These are phyloP conservation scores for Mythimna loreyi DNA, from an alignment of 2,888 invertebrate genomes.

Conservation along the genomic window DNA sequence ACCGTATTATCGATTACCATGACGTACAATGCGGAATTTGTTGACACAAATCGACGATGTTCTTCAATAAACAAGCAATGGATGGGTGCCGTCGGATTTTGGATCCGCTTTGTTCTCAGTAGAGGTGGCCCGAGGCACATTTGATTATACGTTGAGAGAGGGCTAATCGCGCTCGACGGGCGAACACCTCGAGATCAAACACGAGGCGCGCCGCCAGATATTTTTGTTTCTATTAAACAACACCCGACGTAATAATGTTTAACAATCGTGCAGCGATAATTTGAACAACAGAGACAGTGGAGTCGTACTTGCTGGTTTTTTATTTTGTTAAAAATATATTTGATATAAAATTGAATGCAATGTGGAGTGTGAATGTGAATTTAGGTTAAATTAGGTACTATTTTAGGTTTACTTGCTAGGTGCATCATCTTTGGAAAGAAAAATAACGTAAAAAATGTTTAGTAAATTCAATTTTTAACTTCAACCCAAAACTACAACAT, in stretches of 20 bases:
- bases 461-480: neutral
- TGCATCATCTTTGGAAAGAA: neutral
- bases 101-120: slow-evolving; percentile 66
- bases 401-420: neutral
- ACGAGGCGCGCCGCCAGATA: slow-evolving; percentile 91
- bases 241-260: slow-evolving; percentile 91
- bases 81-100: slow-evolving; percentile 48
- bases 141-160: slow-evolving; percentile 91
- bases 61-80: slow-evolving; percentile 68
- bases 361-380: too few relatives aligned
- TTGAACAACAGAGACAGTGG: slow-evolving; percentile 78
- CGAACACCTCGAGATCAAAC: slow-evolving; percentile 91
- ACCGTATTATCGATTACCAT: slow-evolving; percentile 22
- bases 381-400: neutral
- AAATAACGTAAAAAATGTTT: neutral
- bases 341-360: neutral
- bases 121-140: slow-evolving; percentile 86
- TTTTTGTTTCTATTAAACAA: slow-evolving; percentile 91
- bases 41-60: neutral
- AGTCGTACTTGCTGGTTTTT: slow-evolving; percentile 61
- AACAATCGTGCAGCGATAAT: slow-evolving; percentile 91
- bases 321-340: neutral
- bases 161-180: slow-evolving; percentile 91
- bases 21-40: slow-evolving; percentile 60
- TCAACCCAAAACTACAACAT: neutral